phyloP scores from a whole-genome alignment of 1,140 invertebrate species.

The Akabosia matsudoensis region DNA sequence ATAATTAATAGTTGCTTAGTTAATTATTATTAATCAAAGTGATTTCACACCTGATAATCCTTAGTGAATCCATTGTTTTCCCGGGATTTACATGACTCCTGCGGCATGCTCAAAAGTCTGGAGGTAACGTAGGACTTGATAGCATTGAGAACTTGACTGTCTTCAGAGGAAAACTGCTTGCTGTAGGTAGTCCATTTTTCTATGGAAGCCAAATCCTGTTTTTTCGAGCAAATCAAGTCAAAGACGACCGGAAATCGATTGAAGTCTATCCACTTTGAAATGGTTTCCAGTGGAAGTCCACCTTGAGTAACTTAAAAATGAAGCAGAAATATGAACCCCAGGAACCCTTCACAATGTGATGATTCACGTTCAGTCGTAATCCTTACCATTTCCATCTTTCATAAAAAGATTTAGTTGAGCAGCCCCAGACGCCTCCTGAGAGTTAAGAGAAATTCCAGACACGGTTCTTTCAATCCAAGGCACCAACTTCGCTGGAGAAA shows the following conservation, averaged over 20 bases:
- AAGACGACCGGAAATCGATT: constrained; percentile 39
- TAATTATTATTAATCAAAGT: too few species aligned
- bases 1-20: too few species aligned
- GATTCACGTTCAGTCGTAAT: background rate
- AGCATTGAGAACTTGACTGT: too few species aligned
- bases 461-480: constrained; percentile 33
- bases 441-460: background rate
- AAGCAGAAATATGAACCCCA: background rate
- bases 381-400: constrained; percentile 45
- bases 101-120: background rate
- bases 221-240: constrained; percentile 35
- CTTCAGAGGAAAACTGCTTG: background rate
- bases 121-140: background rate
- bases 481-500: constrained; percentile 27
- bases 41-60: constrained; percentile 19
- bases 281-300: constrained; percentile 25
- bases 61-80: constrained; percentile 28
- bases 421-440: background rate
- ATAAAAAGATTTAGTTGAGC: constrained; percentile 39
- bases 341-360: background rate
- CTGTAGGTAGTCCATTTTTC: background rate
- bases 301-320: constrained; percentile 37
- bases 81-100: background rate
- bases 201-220: background rate
- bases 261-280: constrained; percentile 25